A percentile compares a stretch with the other conserved stretches of the same genome.
phyloP scores from a whole-genome alignment of 2,113 vertebrate genomes.

The Channa argus region DNA sequence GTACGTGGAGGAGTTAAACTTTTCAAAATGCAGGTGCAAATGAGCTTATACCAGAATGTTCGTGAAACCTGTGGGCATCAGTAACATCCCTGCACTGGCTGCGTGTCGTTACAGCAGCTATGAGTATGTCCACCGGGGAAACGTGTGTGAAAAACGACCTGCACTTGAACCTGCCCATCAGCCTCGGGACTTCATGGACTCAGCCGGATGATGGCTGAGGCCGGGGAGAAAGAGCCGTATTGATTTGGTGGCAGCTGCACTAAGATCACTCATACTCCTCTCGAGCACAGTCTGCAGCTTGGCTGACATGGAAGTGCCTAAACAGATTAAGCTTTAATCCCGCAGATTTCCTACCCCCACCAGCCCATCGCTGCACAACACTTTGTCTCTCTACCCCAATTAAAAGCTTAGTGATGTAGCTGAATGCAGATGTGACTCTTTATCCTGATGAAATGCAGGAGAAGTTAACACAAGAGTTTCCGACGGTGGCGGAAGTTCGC shows the following conservation, averaged over 20 bases:
- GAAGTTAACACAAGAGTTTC: too few relatives aligned
- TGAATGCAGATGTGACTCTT: neutral
- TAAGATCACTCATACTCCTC: constrained; percentile 48
- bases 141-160: constrained; percentile 58
- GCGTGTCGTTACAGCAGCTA: neutral
- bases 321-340: constrained; percentile 71
- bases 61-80: neutral
- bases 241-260: constrained; percentile 69
- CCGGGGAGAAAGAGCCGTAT: constrained; percentile 54
- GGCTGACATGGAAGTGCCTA: constrained; percentile 62
- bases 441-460: too few relatives aligned
- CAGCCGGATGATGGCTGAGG: constrained; percentile 38
- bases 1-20: neutral
- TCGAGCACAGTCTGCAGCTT: constrained; percentile 53
- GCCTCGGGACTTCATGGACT: constrained; percentile 68
- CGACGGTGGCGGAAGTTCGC: too few relatives aligned
- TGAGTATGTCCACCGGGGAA: neutral
- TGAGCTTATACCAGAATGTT: neutral
- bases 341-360: constrained; percentile 55
- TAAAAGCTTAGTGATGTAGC: constrained; percentile 1
- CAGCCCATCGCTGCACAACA: constrained; percentile 2
- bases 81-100: neutral
- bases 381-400: neutral
- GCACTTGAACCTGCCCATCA: constrained; percentile 71
- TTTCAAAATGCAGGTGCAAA: neutral